Evolutionary conservation across 2,113 vertebrate species (phyloP), one percentile per base, ranked within the genome.

Genomic region (Quiscalus mexicanus): DNA sequence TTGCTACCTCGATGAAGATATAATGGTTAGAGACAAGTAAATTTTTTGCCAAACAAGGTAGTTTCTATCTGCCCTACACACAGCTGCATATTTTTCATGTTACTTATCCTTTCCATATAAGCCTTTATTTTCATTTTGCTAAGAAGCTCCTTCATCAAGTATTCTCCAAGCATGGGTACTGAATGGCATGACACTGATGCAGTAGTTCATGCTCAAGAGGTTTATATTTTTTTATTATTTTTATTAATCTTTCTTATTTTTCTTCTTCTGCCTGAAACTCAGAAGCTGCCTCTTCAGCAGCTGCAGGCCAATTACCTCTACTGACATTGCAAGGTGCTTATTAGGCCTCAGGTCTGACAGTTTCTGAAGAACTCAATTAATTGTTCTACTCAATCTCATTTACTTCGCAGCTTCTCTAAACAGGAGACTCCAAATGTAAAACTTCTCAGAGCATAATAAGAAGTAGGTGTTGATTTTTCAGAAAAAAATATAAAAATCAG

Each of bases 371-470:
- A 44, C 6, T 92, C 69, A 82, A 90, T 95, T 92, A 89, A 60
- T 84, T 84, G 33, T 56, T 92, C n/a, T 74, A 49, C 41, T 68
- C 73, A 87, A 89, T 84, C 56, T 92, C 83, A 67, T 94, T 95
- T 94, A 71, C 27, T 95, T 95, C 62, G 52, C 64, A 89, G 89
- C 56, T 95, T 93, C 84, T 78, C 77, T 81, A 75, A 92, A 65
- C 60, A 87, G 80, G 17, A 91, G 33, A 41, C 88, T 58, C 53
- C 52, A 75, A 81, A 89, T 49, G 8, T 60, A 87, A 92, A 96
- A 84, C 25, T 70, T 91, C 69, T 70, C 23, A 21, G 44, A 45
- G 44, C 17, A 79, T 89, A 75, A 44, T 55, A 84, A 84, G n/a
- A 55, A 75, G 47, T 70, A 68, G 33, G 12, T 69, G 39, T 67